Base-by-base conservation (phyloP, 2,888 invertebrate genomes). In the Sicus ferrugineus region DNA sequence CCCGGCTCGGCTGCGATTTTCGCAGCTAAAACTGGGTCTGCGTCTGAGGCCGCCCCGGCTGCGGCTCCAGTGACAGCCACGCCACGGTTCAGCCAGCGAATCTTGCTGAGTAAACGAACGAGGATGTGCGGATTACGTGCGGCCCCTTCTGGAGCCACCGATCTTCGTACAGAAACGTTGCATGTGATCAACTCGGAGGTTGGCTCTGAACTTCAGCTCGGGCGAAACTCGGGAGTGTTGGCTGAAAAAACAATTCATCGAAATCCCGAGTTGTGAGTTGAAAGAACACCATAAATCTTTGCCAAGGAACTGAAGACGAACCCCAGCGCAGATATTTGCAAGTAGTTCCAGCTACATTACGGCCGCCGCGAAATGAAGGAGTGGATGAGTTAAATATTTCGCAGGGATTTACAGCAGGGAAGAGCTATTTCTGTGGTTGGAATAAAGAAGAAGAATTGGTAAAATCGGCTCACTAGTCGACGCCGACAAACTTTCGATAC, bases 251-350 rank as follows among this genome's bases (percentile, higher is more conserved):
- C n/a, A n/a, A 66, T 66, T 66, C 54, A 66, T 66, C 54, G 54
- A 26, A 66, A 42, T 38, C 54, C 71, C 70, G 75, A 77, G 80
- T 79, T 79, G 74, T 78, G 77, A 80, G 80, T 80, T 80, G 80
- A 80, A 81, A 80, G 81, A 81, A 80, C 78, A 79, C 74, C 73
- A 80, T 80, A 80, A 80, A 80, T 80, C 80, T 80, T 77, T 28
- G 30, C 26, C 6, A 6, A 62, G 16, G 38, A 11, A 16, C 19
- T 11, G 23, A 38, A 14, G 26, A 28, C 11, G 5, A 62, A 26
- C 5, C 11, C 23, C 6, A 11, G 16, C 42, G 16, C 42, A 42
- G n/a, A n/a, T n/a, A n/a, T n/a, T n/a, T n/a, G n/a, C n/a, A n/a
- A n/a, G n/a, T n/a, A n/a, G n/a, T n/a, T n/a, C n/a, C n/a, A n/a